phyloP scores from a whole-genome alignment of 1,140 invertebrate genomes.

The Notospermus geniculatus region DNA sequence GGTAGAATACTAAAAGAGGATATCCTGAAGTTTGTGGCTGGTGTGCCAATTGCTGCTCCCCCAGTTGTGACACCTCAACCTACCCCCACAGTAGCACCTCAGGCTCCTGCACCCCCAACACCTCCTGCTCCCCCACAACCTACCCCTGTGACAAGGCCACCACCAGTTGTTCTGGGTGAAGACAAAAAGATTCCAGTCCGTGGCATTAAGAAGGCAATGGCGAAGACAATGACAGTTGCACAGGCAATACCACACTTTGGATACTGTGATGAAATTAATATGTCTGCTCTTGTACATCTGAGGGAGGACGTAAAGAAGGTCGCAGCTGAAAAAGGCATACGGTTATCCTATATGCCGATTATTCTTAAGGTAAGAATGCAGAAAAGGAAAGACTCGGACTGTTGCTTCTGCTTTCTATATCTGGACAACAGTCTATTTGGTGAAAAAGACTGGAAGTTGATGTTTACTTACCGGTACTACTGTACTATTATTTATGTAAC shows the following conservation, averaged over 20 bases:
- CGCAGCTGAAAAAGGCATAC: conserved; percentile 67
- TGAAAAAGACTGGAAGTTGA: too few relatives aligned
- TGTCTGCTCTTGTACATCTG: conserved; percentile 74
- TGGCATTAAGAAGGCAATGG: conserved; percentile 85
- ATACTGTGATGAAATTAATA: conserved; percentile 63
- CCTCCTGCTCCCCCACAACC: conserved; percentile 20
- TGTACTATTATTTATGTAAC: too few relatives aligned
- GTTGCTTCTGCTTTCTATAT: too few relatives aligned
- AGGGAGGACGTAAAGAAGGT: conserved; percentile 67
- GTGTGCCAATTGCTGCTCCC: neutral
- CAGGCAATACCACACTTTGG: conserved; percentile 65
- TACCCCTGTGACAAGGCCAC: conserved; percentile 48
- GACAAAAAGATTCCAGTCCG: conserved; percentile 60
- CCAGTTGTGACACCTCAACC: conserved; percentile 14
- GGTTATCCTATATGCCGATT: conserved; percentile 93
- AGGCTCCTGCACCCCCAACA: conserved; percentile 17
- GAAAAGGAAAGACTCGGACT: too few relatives aligned
- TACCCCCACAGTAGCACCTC: conserved; percentile 12
- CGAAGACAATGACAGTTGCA: conserved; percentile 92
- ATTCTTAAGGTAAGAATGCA: conserved; percentile 84
- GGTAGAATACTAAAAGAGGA: conserved; percentile 96
- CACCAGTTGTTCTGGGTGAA: conserved; percentile 29
- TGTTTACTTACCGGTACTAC: too few relatives aligned
- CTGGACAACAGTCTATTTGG: too few relatives aligned
- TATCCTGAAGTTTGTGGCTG: conserved; percentile 66